Conservation (phyloP, 92 coral and sea anemone species). For the Phymanthus crucifer region DNA sequence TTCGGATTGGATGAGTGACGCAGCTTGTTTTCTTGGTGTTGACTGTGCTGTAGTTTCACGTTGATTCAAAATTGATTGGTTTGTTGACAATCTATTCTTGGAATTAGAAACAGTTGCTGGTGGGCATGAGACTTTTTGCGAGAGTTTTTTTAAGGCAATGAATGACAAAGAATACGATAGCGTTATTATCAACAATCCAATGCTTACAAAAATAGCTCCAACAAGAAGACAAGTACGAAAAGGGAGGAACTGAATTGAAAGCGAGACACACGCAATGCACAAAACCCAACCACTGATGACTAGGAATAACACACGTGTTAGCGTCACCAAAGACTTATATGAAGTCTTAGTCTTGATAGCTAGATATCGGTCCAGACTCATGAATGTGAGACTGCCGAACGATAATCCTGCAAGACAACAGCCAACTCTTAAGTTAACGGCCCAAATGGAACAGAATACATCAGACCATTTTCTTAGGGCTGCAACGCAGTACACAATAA, state of each 20-base stretch:
- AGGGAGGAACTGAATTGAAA: neutral
- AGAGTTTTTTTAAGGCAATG: neutral
- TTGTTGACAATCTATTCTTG: no score
- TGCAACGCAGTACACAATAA: neutral
- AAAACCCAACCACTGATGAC: neutral
- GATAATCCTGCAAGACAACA: neutral
- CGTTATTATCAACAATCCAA: neutral
- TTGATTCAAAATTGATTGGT: no score
- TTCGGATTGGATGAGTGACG: no score
- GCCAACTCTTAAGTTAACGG: neutral
- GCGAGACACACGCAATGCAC: neutral
- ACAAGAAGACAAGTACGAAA: neutral
- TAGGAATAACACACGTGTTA: neutral
- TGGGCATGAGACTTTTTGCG: neutral
- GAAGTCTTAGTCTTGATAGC: neutral
- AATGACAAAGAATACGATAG: neutral
- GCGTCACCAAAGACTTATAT: neutral
- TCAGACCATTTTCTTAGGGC: neutral
- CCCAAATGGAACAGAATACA: neutral
- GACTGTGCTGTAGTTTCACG: no score
- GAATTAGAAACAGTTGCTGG: neutral
- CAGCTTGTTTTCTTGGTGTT: no score
- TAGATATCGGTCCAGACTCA: neutral
- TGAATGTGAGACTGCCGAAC: neutral
- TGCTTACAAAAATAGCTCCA: neutral